A percentile compares a stretch with the other conserved stretches of the same genome.
Conservation (phyloP, 2,113 vertebrate species). For the Proterorhinus semilunaris region DNA sequence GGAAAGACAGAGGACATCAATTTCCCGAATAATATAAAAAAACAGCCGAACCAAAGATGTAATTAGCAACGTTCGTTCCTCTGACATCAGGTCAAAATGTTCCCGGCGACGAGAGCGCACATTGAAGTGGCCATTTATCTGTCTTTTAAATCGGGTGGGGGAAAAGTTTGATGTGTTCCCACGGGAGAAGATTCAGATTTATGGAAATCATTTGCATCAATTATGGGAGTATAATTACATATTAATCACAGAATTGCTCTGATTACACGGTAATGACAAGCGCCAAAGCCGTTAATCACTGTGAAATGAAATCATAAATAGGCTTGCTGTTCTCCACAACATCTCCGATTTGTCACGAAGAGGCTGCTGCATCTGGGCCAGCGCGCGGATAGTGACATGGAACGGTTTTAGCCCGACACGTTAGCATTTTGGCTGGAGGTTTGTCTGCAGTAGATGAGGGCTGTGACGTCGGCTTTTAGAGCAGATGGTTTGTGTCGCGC, state of each 20-base stretch:
- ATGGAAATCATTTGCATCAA: constrained; percentile 52
- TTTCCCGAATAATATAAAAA: constrained; percentile 8
- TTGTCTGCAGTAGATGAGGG: background rate
- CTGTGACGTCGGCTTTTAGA: too few species aligned
- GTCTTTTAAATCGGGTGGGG: background rate
- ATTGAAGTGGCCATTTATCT: background rate
- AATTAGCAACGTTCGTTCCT: constrained; percentile 19
- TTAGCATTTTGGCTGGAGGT: background rate
- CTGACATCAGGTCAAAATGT: background rate
- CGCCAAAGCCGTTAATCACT: constrained; percentile 48
- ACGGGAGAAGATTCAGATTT: constrained; percentile 17
- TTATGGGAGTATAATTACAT: constrained; percentile 45
- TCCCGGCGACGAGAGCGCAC: constrained; percentile 2
- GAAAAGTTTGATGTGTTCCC: background rate
- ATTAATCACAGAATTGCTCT: constrained; percentile 51
- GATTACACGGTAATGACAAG: constrained; percentile 51
- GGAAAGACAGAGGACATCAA: background rate
- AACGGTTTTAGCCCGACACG: background rate
- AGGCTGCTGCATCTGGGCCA: background rate
- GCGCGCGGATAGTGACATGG: background rate
- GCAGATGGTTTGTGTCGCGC: too few species aligned
- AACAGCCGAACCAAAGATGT: constrained; percentile 16
- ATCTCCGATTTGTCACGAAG: constrained; percentile 2
- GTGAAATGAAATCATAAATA: constrained; percentile 56
- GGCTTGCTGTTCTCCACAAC: constrained; percentile 19